Evolutionary conservation across 2,888 invertebrate genomes (phyloP), one percentile per base, ranked within the genome.

Genomic region (Corbicula japonica): DNA sequence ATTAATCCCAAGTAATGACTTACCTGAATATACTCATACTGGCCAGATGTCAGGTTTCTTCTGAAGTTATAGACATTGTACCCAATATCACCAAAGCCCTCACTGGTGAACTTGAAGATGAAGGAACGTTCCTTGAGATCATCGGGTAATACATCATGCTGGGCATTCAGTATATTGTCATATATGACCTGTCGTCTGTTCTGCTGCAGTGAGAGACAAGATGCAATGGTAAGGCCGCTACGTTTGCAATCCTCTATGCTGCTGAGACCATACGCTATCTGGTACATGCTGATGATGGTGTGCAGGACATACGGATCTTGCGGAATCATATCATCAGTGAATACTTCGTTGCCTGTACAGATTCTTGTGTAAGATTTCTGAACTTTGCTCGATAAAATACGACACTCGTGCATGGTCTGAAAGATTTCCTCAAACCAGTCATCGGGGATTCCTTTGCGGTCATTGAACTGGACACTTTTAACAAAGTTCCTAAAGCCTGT

Each of bases 351-450:
- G 3, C 89, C 89, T 0, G 84, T 85, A 73, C 93, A 93, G 35
- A 89, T 83, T 1, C 72, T 63, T 0, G 90, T 80, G 80, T 84
- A 91, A n/a, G 87, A 82, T 34, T 85, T 88, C 69, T 86, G 87
- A 3, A 89, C 84, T 5, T 81, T 82, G 50, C 91, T 90, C 46
- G 88, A 87, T 0, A 91, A 82, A 30, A 93, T 86, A 35, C 91
- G 89, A 79, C 94, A 94, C 71, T 92, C 80, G 69, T 89, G 89
- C 10, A 91, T 73, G 2, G 89, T 89, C 81, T 94, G 93, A 88
- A 92, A 93, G 44, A 93, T 91, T 50, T 94, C 94, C 52, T 93
- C 92, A 66, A 94, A 93, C 94, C 94, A 94, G 65, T 92, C 92
- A 69, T 91, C 88, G 4, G 94, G 93, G 50, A 94, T 90, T 4